Evolutionary conservation across 2,113 vertebrate genomes (phyloP).

Genomic region (Neodon shergylaensis): DNA sequence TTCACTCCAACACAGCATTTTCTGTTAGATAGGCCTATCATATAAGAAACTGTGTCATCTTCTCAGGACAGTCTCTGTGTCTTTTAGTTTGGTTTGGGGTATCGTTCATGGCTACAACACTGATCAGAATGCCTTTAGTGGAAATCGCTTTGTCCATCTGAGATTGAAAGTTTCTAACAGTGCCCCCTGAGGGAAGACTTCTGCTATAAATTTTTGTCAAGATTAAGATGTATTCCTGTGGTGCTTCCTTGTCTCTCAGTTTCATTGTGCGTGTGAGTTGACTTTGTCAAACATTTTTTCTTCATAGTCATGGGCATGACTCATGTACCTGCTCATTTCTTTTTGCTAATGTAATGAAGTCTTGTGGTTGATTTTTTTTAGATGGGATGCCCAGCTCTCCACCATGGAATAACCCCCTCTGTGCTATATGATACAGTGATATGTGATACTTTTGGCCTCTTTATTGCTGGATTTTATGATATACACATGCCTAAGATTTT

Average conservation of each 20-base stretch:
- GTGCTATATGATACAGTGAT: background rate
- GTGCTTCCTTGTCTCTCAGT: background rate
- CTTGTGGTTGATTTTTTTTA: background rate
- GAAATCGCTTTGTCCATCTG: background rate
- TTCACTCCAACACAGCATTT: background rate
- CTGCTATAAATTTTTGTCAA: background rate
- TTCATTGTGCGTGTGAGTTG: background rate
- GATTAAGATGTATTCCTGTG: background rate
- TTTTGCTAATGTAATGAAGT: background rate
- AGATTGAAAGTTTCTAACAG: background rate
- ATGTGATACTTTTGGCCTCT: background rate
- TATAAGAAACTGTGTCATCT: background rate
- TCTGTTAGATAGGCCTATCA: background rate
- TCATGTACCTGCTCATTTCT: background rate
- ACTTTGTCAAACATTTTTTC: background rate
- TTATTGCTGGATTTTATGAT: background rate
- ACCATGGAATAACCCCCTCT: background rate
- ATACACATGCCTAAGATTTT: background rate
- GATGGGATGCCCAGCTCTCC: background rate
- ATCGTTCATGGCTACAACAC: rapidly evolving
- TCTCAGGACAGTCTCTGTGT: background rate
- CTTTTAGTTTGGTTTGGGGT: no score
- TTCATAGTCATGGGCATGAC: background rate
- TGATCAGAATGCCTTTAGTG: background rate
- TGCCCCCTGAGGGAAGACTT: background rate